Base-by-base conservation (phyloP, 2,888 invertebrate species). In the Clusia tigrina region DNA sequence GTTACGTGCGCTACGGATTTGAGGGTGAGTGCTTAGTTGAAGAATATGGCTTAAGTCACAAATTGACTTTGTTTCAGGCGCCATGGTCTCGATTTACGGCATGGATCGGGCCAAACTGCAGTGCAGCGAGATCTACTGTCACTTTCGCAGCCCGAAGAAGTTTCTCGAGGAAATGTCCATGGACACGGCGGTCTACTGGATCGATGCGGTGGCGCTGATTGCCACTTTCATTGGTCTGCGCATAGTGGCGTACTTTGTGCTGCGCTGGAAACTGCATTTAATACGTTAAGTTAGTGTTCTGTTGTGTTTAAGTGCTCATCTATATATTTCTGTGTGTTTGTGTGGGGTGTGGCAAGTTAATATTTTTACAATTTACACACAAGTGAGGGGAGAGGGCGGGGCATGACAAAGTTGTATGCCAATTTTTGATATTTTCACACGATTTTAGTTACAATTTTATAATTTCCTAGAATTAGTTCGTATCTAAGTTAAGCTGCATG, bases 51-150 rank as follows among this genome's bases (percentile, higher is more conserved):
- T n/a, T n/a, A n/a, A n/a, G n/a, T n/a, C 2, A 26, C 3, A 26
- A 25, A 17, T 0, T n/a, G 12, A 42, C 5, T 22, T 37, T 6
- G 23, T 60, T 25, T 1, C 22, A 84, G 84, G 96, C 5, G 90
- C 92, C 54, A 91, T 97, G 88, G 88, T 95, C 52, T 89, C 95
- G 2, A 91, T 96, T n/a, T 97, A 96, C 80, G 95, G 96, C 20
- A 90, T 91, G 80, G 89, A 91, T 69, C 87, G 97, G 58, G 90
- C 90, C 67, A 91, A 92, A 74, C 85, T 98, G 61, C 88, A 91
- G 71, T 97, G 97, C 83, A 89, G 89, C 42, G 89, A 91, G 74
- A 88, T 89, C 6, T 95, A 93, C 83, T 95, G 95, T 84, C 93
- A 93, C 77, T 94, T 90, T 83, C 89, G 91, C 72, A 89, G 89